Evolutionary conservation across 2,797 vertebrate species (phyloP).

Genomic region (Parauchenoglanis punctatus): DNA sequence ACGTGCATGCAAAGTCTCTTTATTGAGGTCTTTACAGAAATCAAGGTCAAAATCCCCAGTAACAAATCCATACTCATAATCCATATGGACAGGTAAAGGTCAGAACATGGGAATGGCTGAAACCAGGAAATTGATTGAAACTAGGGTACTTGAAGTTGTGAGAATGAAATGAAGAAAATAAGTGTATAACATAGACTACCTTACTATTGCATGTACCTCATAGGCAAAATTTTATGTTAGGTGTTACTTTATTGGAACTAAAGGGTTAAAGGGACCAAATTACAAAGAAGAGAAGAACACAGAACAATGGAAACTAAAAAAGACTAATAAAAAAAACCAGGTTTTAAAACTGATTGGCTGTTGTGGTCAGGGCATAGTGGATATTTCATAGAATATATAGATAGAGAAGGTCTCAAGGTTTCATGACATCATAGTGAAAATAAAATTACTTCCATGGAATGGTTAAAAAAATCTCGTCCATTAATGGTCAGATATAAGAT

Average conservation of each 20-base stretch:
- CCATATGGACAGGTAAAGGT: not conserved
- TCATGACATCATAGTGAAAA: not conserved
- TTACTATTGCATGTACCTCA: not conserved
- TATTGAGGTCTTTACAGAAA: not conserved
- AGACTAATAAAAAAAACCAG: not conserved
- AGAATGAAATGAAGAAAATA: not conserved
- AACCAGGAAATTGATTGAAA: not conserved
- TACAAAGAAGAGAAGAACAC: not conserved
- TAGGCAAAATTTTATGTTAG: not conserved
- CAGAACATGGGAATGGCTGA: not conserved
- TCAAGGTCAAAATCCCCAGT: slow-evolving; percentile 18
- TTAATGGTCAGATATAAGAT: not conserved
- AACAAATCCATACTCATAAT: not conserved
- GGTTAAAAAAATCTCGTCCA: not conserved
- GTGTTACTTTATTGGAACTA: not conserved
- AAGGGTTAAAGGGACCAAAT: not conserved
- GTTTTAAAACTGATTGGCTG: not conserved
- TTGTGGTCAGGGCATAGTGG: not conserved
- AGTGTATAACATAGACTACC: not conserved
- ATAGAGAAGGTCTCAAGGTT: not conserved
- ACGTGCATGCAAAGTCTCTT: not conserved
- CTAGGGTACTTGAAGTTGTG: not conserved
- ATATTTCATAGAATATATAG: not conserved
- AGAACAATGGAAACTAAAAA: not conserved
- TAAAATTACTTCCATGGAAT: not conserved